A percentile compares a stretch with the other conserved stretches of the same genome.
phyloP scores from a whole-genome alignment of 2,113 vertebrate genomes.

The Halichoerus grypus region DNA sequence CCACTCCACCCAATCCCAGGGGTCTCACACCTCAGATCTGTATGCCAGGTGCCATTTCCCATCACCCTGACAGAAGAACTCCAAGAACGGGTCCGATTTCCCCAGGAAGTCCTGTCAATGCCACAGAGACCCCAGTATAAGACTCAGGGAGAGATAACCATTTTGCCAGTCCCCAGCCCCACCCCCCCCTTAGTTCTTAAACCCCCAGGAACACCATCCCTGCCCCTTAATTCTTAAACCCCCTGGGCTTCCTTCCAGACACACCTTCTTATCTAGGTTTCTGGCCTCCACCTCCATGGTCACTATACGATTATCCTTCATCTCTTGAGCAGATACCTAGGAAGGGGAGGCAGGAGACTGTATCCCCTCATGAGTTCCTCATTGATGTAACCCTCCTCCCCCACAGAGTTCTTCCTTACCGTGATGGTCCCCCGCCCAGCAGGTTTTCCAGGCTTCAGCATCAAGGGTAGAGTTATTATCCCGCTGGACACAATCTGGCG shows the following conservation, averaged over 20 bases:
- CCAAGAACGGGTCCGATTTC: conserved; percentile 96
- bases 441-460: conserved; percentile 94
- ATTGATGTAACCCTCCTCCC: background rate
- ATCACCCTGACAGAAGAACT: conserved; percentile 91
- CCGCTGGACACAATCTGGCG: conserved; percentile 94
- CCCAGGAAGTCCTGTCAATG: conserved; percentile 93
- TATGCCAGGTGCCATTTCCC: conserved; percentile 93
- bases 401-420: conserved; percentile 77
- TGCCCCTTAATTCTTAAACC: background rate
- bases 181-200: background rate
- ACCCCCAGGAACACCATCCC: background rate
- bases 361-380: conserved; percentile 43
- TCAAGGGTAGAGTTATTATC: conserved; percentile 90
- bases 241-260: background rate
- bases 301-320: conserved; percentile 93
- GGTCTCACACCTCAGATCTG: conserved; percentile 92
- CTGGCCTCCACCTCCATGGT: conserved; percentile 92
- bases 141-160: conserved; percentile 35
- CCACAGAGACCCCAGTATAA: conserved; percentile 47
- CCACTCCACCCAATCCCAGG: background rate
- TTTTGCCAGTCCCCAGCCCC: background rate
- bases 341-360: background rate
- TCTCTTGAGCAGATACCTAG: conserved; percentile 94
- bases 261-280: conserved; percentile 96
- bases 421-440: conserved; percentile 94